A percentile compares a stretch with the other conserved stretches of the same genome.
phyloP scores from a whole-genome alignment of 2,113 vertebrate genomes.

The Micromys minutus region DNA sequence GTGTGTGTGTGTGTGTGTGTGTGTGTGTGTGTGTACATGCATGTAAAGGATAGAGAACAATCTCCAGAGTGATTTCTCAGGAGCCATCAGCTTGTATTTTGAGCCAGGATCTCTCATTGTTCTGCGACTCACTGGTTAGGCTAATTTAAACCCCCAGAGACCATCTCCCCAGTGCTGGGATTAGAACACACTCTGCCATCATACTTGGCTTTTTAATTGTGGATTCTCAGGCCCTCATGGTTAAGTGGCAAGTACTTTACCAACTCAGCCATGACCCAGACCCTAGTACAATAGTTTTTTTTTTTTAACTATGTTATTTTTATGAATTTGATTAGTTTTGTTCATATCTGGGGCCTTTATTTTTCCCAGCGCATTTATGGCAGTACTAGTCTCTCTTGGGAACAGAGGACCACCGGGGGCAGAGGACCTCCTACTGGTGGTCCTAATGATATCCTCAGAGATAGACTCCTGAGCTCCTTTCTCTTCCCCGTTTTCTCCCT shows the following conservation, averaged over 20 bases:
- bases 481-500: neutral
- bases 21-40: accelerated
- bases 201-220: neutral
- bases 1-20: neutral
- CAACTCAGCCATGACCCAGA: neutral
- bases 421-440: neutral
- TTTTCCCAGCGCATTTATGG: accelerated
- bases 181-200: neutral
- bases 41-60: neutral
- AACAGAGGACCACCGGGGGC: neutral
- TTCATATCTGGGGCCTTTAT: neutral
- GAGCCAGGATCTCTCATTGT: neutral
- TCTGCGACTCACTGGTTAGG: neutral
- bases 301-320: neutral
- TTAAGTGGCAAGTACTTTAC: neutral
- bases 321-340: neutral
- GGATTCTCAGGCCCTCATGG: neutral
- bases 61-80: neutral
- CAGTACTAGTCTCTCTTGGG: neutral
- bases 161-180: neutral
- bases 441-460: too few species aligned
- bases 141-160: neutral
- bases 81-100: neutral
- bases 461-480: neutral
- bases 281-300: neutral